Evolutionary conservation across 2,888 invertebrate species (phyloP), one percentile per base, ranked within the genome.

Genomic region (Hypomecis punctinalis): DNA sequence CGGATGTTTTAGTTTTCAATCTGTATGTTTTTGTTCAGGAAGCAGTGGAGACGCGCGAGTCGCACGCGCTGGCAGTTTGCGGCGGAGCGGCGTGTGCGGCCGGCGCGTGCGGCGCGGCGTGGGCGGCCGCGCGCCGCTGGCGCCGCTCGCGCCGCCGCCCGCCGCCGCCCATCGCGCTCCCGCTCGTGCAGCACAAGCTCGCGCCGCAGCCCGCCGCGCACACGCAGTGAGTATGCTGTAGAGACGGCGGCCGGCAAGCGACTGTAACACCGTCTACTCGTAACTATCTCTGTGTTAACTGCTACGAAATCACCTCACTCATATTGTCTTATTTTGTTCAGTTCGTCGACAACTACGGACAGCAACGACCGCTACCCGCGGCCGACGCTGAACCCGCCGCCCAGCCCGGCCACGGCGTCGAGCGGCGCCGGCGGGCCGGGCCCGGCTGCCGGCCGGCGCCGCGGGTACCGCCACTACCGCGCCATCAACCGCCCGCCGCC

Each of bases 401-500:
- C 98, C 3, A 96, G 96, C 83, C 98, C 98, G 0, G 97, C 98
- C 10, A 96, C 97, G 0, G 95, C 95, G 60, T 65, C 64, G 10
- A 61, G 60, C 94, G 79, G 94, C 93, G 64, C 55, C 37, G 74
- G 94, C 10, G 97, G 79, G 94, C 93, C 74, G 93, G 71, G 76
- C 96, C 10, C 97, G 96, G 5, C 96, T 84, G 97, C 96, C 7
- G 96, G 96, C 10, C 91, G 95, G 11, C 95, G 96, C 60, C 94
- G 96, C 64, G 95, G 97, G 1, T 96, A 96, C 86, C 93, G 96
- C 36, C 96, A 97, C 86, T 96, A 97, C 85, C 87, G 95, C 71
- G 96, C 96, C 68, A 96, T 96, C 89, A 96, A 97, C 84, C 97
- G 97, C 0, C 98, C 98, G 6, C 98, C 98, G 36, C 98, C 98